Base-by-base conservation (phyloP, 2,888 invertebrate species). In the Ferrisia virgata region DNA sequence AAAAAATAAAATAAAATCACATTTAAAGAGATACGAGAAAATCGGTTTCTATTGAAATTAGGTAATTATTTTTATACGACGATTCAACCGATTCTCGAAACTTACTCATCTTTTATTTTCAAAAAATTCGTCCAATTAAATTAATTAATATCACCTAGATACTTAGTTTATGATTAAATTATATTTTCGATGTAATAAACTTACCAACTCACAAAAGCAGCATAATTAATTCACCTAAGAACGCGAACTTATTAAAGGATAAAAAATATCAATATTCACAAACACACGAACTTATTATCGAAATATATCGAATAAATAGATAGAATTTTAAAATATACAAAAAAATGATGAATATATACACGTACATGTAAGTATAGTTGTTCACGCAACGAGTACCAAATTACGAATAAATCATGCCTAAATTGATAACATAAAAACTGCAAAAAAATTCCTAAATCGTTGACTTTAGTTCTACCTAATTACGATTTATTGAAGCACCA, bases 261-360 rank as follows among this genome's bases (percentile, higher is more conserved):
- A n/a, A n/a, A n/a, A n/a, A n/a, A n/a, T 31, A 69, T 69, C 31
- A 69, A 69, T 31, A 76, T 76, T 76, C 36, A 36, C 72, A 76
- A 76, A 76, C 72, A 18, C 72, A 76, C 72, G 72, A 76, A 76
- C 72, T 76, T 18, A 76, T 8, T 36, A 76, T 36, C 36, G 36
- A 76, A 36, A 76, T 76, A 36, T 76, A 76, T 76, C 72, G 72
- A 36, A 76, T 36, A 36, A 76, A 76, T 5, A 76, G 72, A 15
- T 76, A 76, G 36, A 76, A 76, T 36, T 76, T 76, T 36, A 76
- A 76, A 76, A 76, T 76, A 36, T 76, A 76, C 8, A 76, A 25
- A 76, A 15, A 76, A 76, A 76, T 36, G 9, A 76, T 76, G 2
- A 76, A 36, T 36, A 76, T 36, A 36, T 76, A 76, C 33, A 76